Evolutionary conservation across 1,140 invertebrate species (phyloP), one percentile per base, ranked within the genome.

Genomic region (Euborellia annulipes): DNA sequence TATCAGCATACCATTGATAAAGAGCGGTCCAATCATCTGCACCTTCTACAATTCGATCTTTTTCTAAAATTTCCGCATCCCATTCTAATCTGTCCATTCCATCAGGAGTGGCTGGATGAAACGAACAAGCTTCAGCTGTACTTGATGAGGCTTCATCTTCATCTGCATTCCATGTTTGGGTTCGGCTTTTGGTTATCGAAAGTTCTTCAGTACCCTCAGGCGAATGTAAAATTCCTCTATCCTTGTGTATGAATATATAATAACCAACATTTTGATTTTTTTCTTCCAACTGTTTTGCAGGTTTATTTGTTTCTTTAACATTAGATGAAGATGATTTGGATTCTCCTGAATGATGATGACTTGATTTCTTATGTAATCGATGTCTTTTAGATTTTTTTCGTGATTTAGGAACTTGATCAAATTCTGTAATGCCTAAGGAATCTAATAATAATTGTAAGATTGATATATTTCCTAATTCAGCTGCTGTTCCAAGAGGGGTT

Each of bases 61-160:
- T 46, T 17, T 58, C 58, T 27, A 63, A 61, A 13, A 72, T 61
- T 55, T 74, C 72, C 46, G 66, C 62, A 41, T 73, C 71, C 72
- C 72, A 74, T 52, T 74, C 69, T 2, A 74, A 54, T 17, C 61
- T 65, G 41, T 73, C 71, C 72, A 74, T 74, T 13, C 69, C 72
- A 45, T 74, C 72, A 6, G 72, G 72, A 27, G 72, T 74, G 23
- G 23, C 23, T 6, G 23, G n/a, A n/a, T n/a, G n/a, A n/a, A n/a
- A n/a, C n/a, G n/a, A n/a, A n/a, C n/a, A 27, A 27, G 23, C 23
- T 11, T 4, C 23, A 4, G 23, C 4, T 6, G 23, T 6, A 11
- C 23, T 27, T 6, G 23, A 4, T 27, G 11, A 4, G 23, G 23
- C 23, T 27, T 11, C 23, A 27, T 27, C 23, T 11, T 27, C 23